Base-by-base conservation (phyloP, 2,113 vertebrate genomes). In the Ammodytes dubius region DNA sequence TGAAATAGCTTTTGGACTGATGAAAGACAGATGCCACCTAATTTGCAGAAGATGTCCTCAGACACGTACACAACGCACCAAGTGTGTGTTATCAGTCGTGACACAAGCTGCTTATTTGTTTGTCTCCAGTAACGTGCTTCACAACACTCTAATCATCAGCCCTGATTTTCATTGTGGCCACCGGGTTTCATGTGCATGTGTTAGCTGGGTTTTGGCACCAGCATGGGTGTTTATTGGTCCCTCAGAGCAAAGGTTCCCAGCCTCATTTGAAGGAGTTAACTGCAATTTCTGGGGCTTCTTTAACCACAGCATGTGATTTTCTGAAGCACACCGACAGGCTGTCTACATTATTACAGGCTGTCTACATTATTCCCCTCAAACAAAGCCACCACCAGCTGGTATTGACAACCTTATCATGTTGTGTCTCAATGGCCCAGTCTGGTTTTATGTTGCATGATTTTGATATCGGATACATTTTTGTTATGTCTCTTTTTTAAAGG, bases 61-160 rank as follows among this genome's bases (percentile, higher is more conserved):
- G 40, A 89, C 37, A 6, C 78, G 66, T 27, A 63, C 67, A 79
- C 61, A 53, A 46, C 60, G 74, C 60, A 74, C 61, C 17, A 5
- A 70, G 87, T 81, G 59, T 70, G 42, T 81, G 81, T 90, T 94
- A 93, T 82, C 67, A 2, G 83, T 76, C n/a, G 63, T 87, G 88
- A 84, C 94, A 90, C 72, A 6, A 88, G 78, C 91, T 78, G 86
- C 67, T 74, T 69, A 87, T 90, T 94, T 93, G 86, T 95, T 95
- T 95, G 90, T 90, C 91, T 91, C 83, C 79, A 75, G 75, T 94
- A 94, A 95, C 93, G 89, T 88, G 74, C 82, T 75, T 73, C 92
- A 85, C 92, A 89, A 92, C 93, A 93, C 94, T 93, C 81, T 87
- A 90, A 94, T 95, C 86, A 93, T 94, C 90, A 88, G 74, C 61